phyloP scores from a whole-genome alignment of 2,888 invertebrate species.

The Arctia plantaginis region DNA sequence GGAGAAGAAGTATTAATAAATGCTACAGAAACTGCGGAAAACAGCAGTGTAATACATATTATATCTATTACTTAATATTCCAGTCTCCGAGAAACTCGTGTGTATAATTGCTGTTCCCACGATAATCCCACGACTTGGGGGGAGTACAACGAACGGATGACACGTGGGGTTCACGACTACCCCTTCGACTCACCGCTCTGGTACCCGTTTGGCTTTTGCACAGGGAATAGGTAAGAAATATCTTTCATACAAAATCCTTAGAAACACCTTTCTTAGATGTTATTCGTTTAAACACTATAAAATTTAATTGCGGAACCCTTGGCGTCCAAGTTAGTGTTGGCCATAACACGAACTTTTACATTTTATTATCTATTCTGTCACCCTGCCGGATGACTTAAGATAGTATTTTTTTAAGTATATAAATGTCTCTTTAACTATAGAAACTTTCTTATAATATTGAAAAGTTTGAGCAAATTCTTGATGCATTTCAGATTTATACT shows the following conservation, averaged over 20 bases:
- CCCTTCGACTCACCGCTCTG: conserved; percentile 89
- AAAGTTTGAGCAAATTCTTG: not conserved
- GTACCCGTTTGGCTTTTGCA: conserved; percentile 87
- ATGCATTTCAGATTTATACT: conserved; percentile 29
- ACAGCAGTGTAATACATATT: not conserved
- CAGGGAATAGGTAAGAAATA: conserved; percentile 76
- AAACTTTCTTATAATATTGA: not conserved
- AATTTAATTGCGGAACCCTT: too few species aligned
- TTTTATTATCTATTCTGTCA: too few species aligned
- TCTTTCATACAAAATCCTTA: not conserved
- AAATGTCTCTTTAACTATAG: too few species aligned
- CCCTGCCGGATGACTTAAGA: too few species aligned
- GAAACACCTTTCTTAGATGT: not conserved
- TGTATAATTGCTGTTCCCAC: conserved; percentile 93
- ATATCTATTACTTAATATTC: not conserved
- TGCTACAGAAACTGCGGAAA: too few species aligned
- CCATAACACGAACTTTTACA: too few species aligned
- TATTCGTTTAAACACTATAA: too few species aligned
- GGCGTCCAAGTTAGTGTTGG: too few species aligned
- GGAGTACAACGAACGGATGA: conserved; percentile 85
- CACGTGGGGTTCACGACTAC: conserved; percentile 81
- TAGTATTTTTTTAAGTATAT: not conserved
- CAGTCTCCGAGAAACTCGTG: conserved; percentile 73
- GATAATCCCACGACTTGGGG: conserved; percentile 90
- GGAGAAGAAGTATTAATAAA: too few species aligned